Evolutionary conservation across 2,888 invertebrate genomes (phyloP).

Genomic region (Leptopilina drosophilae): DNA sequence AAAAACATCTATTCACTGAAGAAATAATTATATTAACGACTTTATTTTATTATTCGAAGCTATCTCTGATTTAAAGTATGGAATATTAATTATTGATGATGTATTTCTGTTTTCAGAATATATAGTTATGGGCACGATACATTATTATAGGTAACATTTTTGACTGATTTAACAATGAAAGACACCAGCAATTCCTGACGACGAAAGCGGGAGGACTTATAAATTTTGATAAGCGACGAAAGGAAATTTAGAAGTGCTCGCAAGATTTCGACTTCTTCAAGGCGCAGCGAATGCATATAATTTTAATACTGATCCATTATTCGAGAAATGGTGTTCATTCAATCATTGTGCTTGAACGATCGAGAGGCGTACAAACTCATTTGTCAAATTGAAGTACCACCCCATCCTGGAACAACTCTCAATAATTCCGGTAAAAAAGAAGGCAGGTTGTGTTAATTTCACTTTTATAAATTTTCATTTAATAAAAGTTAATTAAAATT

Average conservation of each 20-base stretch:
- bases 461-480: constrained; percentile 21
- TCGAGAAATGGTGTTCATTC: constrained; percentile 98
- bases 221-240: constrained; percentile 98
- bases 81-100: too few species aligned
- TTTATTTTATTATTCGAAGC: too few species aligned
- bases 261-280: constrained; percentile 97
- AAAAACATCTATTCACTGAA: too few species aligned
- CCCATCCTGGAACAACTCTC: constrained; percentile 69
- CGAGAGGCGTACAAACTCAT: constrained; percentile 93
- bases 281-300: constrained; percentile 97
- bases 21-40: too few species aligned
- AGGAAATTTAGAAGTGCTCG: constrained; percentile 99
- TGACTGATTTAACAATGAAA: constrained; percentile 99
- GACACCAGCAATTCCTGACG: constrained; percentile 97
- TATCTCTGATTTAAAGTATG: too few species aligned
- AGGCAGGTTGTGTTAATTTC: constrained; percentile 63
- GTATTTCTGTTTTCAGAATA: constrained; percentile 77
- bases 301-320: constrained; percentile 89
- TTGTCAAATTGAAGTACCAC: constrained; percentile 90
- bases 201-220: constrained; percentile 89
- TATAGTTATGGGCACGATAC: constrained; percentile 96
- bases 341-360: constrained; percentile 92
- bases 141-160: constrained; percentile 97
- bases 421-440: constrained; percentile 71
- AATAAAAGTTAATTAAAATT: neutral